A percentile compares a stretch with the other conserved stretches of the same genome.
Conservation (phyloP, 2,888 invertebrate genomes). For the Neoaliturus tenellus region DNA sequence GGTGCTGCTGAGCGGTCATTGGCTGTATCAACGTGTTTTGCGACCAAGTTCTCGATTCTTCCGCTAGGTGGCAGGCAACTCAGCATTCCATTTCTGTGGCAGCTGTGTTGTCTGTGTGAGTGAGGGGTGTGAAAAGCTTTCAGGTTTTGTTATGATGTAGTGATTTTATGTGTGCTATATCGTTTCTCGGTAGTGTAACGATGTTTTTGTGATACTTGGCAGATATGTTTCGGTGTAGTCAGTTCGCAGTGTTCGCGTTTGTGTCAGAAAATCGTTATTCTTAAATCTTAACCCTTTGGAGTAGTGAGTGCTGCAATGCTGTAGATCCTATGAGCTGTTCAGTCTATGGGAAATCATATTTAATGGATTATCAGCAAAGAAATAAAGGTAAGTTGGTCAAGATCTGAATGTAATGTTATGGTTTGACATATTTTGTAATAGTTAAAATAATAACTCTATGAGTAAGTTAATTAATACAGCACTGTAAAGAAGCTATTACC, state of each 20-base stretch:
- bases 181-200: conserved; percentile 30
- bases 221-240: conserved; percentile 19
- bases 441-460: too few species aligned
- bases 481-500: too few species aligned
- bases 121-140: conserved; percentile 55
- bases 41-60: not conserved
- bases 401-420: too few species aligned
- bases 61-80: conserved; percentile 27
- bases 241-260: conserved; percentile 1
- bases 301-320: conserved; percentile 55
- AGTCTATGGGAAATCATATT: conserved; percentile 24
- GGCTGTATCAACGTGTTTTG: not conserved
- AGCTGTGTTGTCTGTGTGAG: conserved; percentile 52
- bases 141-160: conserved; percentile 55
- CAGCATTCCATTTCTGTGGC: conserved; percentile 51
- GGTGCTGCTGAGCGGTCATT: conserved; percentile 14
- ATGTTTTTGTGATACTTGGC: not conserved
- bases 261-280: conserved; percentile 41
- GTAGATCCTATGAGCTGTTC: conserved; percentile 51
- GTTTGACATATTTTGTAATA: not conserved
- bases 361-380: conserved; percentile 30
- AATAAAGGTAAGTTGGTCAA: conserved; percentile 38
- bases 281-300: conserved; percentile 54
- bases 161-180: conserved; percentile 46
- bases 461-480: too few species aligned